Percentiles rank a stretch among this genome's conserved stretches.
phyloP scores from a whole-genome alignment of 1,140 invertebrate genomes.

The Drosophila melanica region DNA sequence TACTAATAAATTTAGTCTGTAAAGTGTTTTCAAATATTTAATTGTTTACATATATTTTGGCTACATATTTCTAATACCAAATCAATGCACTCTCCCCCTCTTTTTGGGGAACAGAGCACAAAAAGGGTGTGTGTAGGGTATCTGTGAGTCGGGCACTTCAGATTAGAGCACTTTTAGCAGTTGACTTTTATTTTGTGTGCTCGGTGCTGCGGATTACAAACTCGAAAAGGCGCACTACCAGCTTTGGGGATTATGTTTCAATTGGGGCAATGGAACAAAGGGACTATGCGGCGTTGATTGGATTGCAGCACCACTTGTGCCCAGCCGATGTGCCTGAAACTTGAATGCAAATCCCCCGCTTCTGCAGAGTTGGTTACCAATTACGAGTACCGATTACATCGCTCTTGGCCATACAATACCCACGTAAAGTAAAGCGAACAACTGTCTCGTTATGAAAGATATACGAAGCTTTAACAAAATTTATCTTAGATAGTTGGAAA shows the following conservation, averaged over 20 bases:
- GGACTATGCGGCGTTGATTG: constrained; percentile 40
- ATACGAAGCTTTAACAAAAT: too few species aligned
- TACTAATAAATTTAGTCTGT: too few species aligned
- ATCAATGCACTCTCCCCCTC: too few species aligned
- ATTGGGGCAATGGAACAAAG: constrained; percentile 52
- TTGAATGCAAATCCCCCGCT: not conserved
- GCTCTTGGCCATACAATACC: not conserved
- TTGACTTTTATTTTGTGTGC: constrained; percentile 35
- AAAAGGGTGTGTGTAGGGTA: not conserved
- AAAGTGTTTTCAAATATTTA: too few species aligned
- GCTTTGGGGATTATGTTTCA: constrained; percentile 64
- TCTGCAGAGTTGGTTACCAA: not conserved
- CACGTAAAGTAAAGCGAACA: not conserved
- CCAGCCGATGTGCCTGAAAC: not conserved
- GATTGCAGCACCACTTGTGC: constrained; percentile 24
- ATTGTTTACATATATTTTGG: too few species aligned
- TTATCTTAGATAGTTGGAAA: too few species aligned
- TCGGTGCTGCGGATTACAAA: constrained; percentile 64
- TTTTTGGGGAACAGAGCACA: too few species aligned
- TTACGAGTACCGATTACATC: constrained; percentile 1
- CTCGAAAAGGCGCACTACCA: constrained; percentile 53
- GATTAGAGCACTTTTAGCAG: not conserved
- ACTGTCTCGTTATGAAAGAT: not conserved
- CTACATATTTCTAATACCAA: too few species aligned
- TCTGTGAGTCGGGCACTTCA: not conserved